Conservation (phyloP, 2,888 invertebrate species). For the Leptopilina drosophilae region DNA sequence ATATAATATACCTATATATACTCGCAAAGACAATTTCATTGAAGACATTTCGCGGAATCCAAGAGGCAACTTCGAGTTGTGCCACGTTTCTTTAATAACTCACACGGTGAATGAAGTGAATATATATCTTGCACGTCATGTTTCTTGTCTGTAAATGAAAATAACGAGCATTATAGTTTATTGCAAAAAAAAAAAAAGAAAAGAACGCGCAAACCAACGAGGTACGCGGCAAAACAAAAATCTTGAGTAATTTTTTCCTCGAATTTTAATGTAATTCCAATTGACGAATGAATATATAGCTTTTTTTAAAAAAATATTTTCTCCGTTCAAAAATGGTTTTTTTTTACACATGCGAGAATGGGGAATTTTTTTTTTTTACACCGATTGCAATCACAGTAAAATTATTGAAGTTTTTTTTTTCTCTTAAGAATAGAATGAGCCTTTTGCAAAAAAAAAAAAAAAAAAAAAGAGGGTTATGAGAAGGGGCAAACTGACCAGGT, state of each 20-base stretch:
- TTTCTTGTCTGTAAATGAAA: constrained; percentile 38
- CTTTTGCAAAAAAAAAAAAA: background rate
- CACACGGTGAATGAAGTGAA: constrained; percentile 36
- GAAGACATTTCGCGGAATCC: constrained; percentile 36
- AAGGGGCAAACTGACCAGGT: constrained; percentile 50
- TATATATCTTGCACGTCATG: constrained; percentile 39
- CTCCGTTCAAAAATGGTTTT: no score
- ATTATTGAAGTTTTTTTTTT: background rate
- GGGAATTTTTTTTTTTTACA: background rate
- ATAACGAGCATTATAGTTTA: constrained; percentile 28
- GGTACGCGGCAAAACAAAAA: background rate
- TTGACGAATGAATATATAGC: background rate
- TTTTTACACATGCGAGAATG: no score
- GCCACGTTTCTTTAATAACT: constrained; percentile 32
- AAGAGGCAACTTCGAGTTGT: constrained; percentile 24
- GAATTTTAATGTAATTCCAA: background rate
- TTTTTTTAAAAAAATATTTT: no score
- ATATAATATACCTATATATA: no score
- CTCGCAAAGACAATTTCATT: constrained; percentile 31
- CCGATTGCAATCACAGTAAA: no score
- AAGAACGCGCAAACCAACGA: background rate
- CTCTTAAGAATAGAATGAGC: background rate
- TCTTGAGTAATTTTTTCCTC: constrained; percentile 27
- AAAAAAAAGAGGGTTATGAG: background rate
- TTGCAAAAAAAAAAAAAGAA: constrained; percentile 1